phyloP scores from a whole-genome alignment of 2,113 vertebrate genomes.

The Ctenomys sociabilis region DNA sequence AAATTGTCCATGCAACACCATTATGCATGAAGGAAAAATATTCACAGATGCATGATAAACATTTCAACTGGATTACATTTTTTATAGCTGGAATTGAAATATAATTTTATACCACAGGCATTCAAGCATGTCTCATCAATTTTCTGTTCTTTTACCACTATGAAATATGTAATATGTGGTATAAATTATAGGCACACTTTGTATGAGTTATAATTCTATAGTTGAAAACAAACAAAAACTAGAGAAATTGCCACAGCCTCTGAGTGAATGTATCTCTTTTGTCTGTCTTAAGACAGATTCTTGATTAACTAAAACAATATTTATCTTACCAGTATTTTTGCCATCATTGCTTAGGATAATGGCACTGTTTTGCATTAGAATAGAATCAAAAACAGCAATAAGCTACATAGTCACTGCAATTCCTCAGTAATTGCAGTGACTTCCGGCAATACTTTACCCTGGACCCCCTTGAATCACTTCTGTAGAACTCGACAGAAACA shows the following conservation, averaged over 20 bases:
- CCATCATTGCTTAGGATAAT: not conserved
- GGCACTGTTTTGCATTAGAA: not conserved
- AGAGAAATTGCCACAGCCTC: not conserved
- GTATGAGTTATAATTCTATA: not conserved
- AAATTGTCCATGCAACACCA: not conserved
- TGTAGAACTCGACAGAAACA: not conserved
- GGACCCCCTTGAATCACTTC: not conserved
- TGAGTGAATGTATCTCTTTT: not conserved
- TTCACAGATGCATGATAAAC: slow-evolving; percentile 60
- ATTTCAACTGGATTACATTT: slow-evolving; percentile 42
- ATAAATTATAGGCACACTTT: slow-evolving; percentile 10
- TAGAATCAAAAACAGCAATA: not conserved
- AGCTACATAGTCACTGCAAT: not conserved
- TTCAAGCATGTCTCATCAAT: not conserved
- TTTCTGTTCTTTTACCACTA: slow-evolving; percentile 40
- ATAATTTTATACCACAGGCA: slow-evolving; percentile 50
- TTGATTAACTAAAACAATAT: not conserved
- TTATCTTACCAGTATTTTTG: not conserved
- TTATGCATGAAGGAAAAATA: slow-evolving; percentile 38
- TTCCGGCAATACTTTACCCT: rapidly evolving
- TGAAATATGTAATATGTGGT: not conserved
- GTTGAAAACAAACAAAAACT: not conserved
- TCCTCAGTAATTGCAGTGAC: not conserved
- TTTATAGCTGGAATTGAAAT: slow-evolving; percentile 57
- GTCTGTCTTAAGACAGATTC: not conserved